These are phyloP conservation scores for Macrophya annulata DNA, from an alignment of 2,888 invertebrate genomes.

Conservation along the genomic window DNA sequence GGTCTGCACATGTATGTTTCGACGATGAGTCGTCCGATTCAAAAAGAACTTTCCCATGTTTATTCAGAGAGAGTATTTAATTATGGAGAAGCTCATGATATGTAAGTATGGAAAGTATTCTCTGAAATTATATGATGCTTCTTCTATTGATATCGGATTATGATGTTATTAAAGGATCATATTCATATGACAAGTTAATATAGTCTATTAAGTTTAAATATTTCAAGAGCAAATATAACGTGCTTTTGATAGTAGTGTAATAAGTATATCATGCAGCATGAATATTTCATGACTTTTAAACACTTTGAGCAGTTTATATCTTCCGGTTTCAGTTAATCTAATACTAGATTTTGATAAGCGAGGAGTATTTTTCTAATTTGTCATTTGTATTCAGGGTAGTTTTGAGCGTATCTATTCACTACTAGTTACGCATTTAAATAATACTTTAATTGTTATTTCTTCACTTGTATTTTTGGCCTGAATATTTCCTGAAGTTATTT, in stretches of 20 bases:
- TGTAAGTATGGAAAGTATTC: conserved; percentile 75
- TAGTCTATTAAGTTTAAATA: neutral
- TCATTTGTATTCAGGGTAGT: conserved; percentile 30
- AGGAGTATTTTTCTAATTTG: conserved; percentile 41
- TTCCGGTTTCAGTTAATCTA: conserved; percentile 26
- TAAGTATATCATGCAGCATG: conserved; percentile 32
- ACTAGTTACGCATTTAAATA: conserved; percentile 43
- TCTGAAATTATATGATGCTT: neutral
- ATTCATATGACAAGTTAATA: neutral
- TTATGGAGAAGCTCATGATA: conserved; percentile 82
- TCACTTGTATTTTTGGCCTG: conserved; percentile 53
- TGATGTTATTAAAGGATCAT: neutral
- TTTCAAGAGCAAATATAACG: neutral
- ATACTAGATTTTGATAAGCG: conserved; percentile 32
- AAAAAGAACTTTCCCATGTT: conserved; percentile 83
- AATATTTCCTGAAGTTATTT: conserved; percentile 39
- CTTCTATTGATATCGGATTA: neutral
- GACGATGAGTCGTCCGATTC: conserved; percentile 82
- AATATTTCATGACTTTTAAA: conserved; percentile 42
- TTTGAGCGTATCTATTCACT: conserved; percentile 22
- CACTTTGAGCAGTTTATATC: neutral
- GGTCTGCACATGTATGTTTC: conserved; percentile 88
- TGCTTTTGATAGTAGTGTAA: neutral
- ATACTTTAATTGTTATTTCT: conserved; percentile 37
- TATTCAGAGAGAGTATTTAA: conserved; percentile 85